Conservation (phyloP, 2,113 vertebrate species). For the Rhineura floridana region DNA sequence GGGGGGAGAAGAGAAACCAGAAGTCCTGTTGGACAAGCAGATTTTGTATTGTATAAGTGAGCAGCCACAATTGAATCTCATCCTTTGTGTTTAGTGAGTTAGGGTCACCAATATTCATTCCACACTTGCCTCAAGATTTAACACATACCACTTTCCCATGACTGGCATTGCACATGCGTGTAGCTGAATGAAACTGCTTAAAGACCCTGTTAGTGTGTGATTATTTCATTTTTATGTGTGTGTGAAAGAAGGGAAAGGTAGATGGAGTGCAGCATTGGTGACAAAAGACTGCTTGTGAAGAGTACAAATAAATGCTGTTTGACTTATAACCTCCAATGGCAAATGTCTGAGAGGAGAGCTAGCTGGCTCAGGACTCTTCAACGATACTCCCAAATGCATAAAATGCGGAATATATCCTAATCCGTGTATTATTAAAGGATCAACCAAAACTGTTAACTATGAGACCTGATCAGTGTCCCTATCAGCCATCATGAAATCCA, state of each 20-base stretch:
- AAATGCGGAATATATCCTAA: conserved; percentile 55
- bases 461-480: conserved; percentile 60
- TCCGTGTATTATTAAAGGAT: background rate
- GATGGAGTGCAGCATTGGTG: background rate
- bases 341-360: conserved; percentile 29
- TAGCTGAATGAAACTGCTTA: conserved; percentile 22
- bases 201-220: conserved; percentile 1
- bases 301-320: conserved; percentile 18
- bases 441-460: conserved; percentile 61
- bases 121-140: conserved; percentile 42
- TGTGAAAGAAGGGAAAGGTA: conserved; percentile 26
- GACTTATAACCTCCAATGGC: conserved; percentile 35
- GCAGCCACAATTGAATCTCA: too few species aligned
- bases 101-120: background rate
- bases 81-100: background rate
- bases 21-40: too few species aligned
- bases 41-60: too few species aligned
- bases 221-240: conserved; percentile 24
- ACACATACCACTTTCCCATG: background rate
- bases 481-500: conserved; percentile 56
- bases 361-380: conserved; percentile 32
- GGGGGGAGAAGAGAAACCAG: too few species aligned
- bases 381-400: conserved; percentile 46
- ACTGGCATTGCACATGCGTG: background rate
- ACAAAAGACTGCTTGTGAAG: conserved; percentile 16